phyloP scores from a whole-genome alignment of 2,113 vertebrate species.

The Eulacestoma nigropectus region DNA sequence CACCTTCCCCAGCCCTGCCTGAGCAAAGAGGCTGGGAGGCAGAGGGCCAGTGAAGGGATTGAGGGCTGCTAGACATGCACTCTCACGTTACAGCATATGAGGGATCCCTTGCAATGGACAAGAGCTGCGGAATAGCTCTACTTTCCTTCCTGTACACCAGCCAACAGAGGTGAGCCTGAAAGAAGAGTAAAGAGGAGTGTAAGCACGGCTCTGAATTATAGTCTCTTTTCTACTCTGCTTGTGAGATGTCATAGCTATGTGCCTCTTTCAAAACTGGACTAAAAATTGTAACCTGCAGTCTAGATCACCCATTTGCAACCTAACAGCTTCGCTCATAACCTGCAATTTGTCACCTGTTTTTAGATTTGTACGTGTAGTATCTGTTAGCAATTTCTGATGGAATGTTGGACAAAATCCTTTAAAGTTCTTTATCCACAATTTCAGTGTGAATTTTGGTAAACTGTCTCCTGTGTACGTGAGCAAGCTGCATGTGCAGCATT shows the following conservation, averaged over 20 bases:
- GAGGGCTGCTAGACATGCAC: neutral
- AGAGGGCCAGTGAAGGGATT: neutral
- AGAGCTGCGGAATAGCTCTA: neutral
- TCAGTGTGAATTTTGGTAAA: neutral
- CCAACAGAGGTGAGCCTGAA: neutral
- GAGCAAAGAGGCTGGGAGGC: neutral
- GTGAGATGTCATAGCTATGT: neutral
- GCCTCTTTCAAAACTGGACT: neutral
- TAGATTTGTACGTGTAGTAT: neutral
- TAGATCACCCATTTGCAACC: neutral
- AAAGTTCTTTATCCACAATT: neutral
- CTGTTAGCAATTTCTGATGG: neutral
- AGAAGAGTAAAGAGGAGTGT: neutral
- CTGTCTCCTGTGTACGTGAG: neutral
- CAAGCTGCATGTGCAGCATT: neutral
- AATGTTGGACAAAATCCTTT: neutral
- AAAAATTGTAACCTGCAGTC: neutral
- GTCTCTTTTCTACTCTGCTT: neutral
- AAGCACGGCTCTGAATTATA: neutral
- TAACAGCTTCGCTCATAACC: neutral
- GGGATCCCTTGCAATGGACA: neutral
- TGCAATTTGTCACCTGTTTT: neutral
- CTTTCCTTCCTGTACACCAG: neutral
- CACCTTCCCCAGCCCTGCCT: neutral
- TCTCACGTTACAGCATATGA: neutral